Base-by-base conservation (phyloP, 2,888 invertebrate genomes). In the Bombyx huttoni region DNA sequence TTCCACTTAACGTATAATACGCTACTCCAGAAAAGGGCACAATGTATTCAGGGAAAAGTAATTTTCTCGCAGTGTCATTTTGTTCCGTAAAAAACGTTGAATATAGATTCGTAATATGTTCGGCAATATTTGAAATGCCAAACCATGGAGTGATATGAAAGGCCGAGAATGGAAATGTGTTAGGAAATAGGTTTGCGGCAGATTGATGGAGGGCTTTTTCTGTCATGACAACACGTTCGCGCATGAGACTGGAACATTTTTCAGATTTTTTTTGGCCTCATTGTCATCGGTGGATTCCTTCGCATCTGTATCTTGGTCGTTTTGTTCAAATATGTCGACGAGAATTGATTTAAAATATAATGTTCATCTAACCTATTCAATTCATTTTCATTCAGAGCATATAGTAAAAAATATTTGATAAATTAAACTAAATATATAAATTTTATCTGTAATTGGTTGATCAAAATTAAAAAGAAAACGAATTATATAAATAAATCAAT, bases 161-260 rank as follows among this genome's bases (percentile, higher is more conserved):
- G 72, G 72, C 67, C 58, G 70, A 58, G 63, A 70, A 60, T 58
- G 70, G 68, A 68, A 69, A 72, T 70, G 69, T 74, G 72, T 72
- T 71, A 68, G 73, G 75, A 71, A 78, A 77, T 78, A 78, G 78
- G 73, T 74, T 75, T 65, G 67, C 64, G 65, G 71, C 58, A 65
- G 71, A 73, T 70, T 83, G 81, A 82, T 81, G 71, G 81, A 78
- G 79, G 74, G 78, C 69, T 78, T 76, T 80, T 71, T 78, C 73
- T 78, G 83, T 82, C 78, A 73, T 65, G 73, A 75, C 79, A 75
- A 75, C 75, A 73, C 73, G 68, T 65, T 57, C 65, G 64, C 65
- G 62, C 57, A 75, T 70, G 76, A 73, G 70, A 66, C 71, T 74
- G 59, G 59, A 60, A 65, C 67, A 68, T 67, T 76, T 75, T 75